phyloP scores from a whole-genome alignment of 2,113 vertebrate species.

The Thinocorus orbignyianus region DNA sequence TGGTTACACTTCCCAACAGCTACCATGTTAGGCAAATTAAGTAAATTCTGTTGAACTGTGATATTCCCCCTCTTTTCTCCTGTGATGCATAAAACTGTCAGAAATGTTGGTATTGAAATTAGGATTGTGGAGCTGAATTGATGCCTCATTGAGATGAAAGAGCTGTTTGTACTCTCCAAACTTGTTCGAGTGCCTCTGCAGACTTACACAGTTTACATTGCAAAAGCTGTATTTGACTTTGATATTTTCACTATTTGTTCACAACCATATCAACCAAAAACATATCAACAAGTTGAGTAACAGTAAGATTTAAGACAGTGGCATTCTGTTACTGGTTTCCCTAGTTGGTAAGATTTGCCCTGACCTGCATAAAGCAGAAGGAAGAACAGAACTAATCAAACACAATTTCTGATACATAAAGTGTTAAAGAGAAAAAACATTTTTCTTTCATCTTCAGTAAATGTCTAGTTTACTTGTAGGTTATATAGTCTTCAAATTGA shows the following conservation, averaged over 20 bases:
- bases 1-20: background rate
- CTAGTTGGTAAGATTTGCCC: background rate
- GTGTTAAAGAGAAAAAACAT: background rate
- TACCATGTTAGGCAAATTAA: background rate
- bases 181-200: background rate
- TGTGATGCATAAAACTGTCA: background rate
- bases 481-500: background rate
- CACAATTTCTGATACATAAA: background rate
- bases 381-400: background rate
- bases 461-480: background rate
- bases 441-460: background rate
- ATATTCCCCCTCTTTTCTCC: background rate
- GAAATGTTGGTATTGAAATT: background rate
- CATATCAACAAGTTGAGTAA: background rate
- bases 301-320: background rate
- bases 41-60: background rate
- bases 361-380: background rate
- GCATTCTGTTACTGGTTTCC: background rate
- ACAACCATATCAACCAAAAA: background rate
- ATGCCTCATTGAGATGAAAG: background rate
- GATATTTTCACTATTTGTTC: background rate
- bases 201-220: background rate
- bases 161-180: background rate
- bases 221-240: background rate
- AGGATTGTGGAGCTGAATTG: background rate